These are phyloP conservation scores for Thyatira batis DNA, from an alignment of 2,888 invertebrate genomes.

Conservation along the genomic window DNA sequence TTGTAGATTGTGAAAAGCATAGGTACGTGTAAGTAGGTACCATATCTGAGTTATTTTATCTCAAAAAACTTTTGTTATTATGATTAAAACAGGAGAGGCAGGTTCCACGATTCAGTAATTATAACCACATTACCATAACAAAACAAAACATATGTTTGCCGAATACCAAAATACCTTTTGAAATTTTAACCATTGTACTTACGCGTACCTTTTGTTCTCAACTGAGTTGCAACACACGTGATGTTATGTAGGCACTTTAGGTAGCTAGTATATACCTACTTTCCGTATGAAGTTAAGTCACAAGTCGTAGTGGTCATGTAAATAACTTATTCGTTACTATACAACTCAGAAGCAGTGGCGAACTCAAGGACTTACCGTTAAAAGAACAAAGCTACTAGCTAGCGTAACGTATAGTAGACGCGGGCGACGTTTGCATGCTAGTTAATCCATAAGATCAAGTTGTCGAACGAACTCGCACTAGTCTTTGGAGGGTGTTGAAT, in stretches of 20 bases:
- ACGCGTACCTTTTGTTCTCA: background rate
- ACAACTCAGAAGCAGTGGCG: background rate
- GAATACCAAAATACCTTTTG: slow-evolving; percentile 4
- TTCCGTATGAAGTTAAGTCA: background rate
- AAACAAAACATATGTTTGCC: slow-evolving; percentile 1
- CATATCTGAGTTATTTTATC: background rate
- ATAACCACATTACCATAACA: slow-evolving; percentile 1
- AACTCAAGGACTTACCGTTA: background rate
- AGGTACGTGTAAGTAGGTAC: background rate
- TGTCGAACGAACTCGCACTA: background rate
- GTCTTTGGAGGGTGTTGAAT: too few species aligned
- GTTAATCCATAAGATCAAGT: background rate
- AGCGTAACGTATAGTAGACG: too few species aligned
- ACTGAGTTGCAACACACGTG: background rate
- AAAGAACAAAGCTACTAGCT: background rate
- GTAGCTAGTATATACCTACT: background rate
- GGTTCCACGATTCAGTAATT: background rate
- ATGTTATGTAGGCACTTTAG: background rate
- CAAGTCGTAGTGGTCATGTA: background rate
- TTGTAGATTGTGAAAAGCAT: too few species aligned
- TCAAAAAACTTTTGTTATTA: background rate
- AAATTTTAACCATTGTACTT: slow-evolving; percentile 2
- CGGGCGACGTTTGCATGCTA: background rate
- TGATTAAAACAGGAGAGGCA: background rate
- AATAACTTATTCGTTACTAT: background rate